Evolutionary conservation across 2,888 invertebrate genomes (phyloP).

Genomic region (Drosophila pegasa): DNA sequence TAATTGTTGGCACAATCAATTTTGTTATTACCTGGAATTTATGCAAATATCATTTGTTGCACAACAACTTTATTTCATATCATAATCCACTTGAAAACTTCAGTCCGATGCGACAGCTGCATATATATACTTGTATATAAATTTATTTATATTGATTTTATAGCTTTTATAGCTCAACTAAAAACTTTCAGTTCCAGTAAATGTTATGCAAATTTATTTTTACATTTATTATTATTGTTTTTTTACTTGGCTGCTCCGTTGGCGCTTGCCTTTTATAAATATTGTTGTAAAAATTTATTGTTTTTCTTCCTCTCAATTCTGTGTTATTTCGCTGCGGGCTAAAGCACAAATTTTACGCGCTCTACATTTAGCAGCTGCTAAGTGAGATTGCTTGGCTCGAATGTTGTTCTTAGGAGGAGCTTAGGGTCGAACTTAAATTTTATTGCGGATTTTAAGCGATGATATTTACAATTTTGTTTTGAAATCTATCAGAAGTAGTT

Average conservation of each 20-base stretch:
- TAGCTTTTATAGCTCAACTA: constrained; percentile 8
- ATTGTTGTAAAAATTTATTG: neutral
- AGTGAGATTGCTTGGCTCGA: neutral
- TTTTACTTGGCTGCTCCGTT: neutral
- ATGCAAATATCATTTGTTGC: constrained; percentile 35
- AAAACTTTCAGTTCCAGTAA: constrained; percentile 5
- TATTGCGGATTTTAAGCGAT: too few relatives aligned
- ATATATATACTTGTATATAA: neutral
- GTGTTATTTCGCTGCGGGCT: neutral
- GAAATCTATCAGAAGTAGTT: too few relatives aligned
- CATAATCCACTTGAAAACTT: constrained; percentile 26
- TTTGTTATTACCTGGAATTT: constrained; percentile 29
- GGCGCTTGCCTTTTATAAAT: neutral
- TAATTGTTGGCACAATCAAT: constrained; percentile 42
- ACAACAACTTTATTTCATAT: constrained; percentile 22
- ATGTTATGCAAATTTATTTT: constrained; percentile 6
- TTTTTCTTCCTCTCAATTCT: neutral
- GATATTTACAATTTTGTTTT: too few relatives aligned
- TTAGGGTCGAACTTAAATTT: too few relatives aligned
- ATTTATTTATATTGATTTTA: constrained; percentile 7
- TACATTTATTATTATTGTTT: neutral
- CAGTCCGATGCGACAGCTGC: constrained; percentile 10
- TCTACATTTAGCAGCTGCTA: neutral
- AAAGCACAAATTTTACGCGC: neutral
- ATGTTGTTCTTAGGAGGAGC: too few relatives aligned